Evolutionary conservation across 2,888 invertebrate species (phyloP), one percentile per base, ranked within the genome.

Genomic region (Exocentrus adspersus): DNA sequence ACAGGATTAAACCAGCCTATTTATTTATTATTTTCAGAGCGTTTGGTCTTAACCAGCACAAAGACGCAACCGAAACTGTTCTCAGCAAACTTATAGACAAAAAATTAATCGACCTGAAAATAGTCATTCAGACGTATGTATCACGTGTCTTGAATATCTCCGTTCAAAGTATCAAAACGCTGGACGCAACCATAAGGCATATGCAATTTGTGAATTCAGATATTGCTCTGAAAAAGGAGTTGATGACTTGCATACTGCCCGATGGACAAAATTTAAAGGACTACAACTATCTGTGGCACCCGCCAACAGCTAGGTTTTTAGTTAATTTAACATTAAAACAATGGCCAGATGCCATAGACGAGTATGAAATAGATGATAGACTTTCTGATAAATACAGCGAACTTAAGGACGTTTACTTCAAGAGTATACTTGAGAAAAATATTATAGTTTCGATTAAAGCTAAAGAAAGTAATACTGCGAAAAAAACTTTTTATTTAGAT

Each of bases 1-100:
- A n/a, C n/a, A n/a, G n/a, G n/a, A n/a, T n/a, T n/a, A n/a, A n/a
- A n/a, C n/a, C n/a, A n/a, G n/a, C n/a, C n/a, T n/a, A n/a, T n/a
- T n/a, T n/a, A n/a, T n/a, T n/a, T n/a, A n/a, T n/a, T n/a, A n/a
- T 52, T 82, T 81, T 64, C 68, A 85, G 85, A 68, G 83, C 83
- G 32, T 77, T 85, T 42, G 84, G 84, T 21, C 75, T 84, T 67
- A 84, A 84, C 71, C 84, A 84, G 60, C 82, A 82, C 57, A 83
- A 83, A 65, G 73, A 80, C 58, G 72, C 73, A 43, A 82, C 82
- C 0, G 86, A 86, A 72, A 72, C 72, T 20, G 76, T 86, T 6
- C 70, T 85, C 1, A 82, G 83, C 64, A 76, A 78, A 6, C 74
- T 86, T 10, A 79, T 86, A 37, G 65, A 64, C 6, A 65, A 77